Conservation (phyloP, 2,888 invertebrate species). For the Neuroscelio doddi region DNA sequence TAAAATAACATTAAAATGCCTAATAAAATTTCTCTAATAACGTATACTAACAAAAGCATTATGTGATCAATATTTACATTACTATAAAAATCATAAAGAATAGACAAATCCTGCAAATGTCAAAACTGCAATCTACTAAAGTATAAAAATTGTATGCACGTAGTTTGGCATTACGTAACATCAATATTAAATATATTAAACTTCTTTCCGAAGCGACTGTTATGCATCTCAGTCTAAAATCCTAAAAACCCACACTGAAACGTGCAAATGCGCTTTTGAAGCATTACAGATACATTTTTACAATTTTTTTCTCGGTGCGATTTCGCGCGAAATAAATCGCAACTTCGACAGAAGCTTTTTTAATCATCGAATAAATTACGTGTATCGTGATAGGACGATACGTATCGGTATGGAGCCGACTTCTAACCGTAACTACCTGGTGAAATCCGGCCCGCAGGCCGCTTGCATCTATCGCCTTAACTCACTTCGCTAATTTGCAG, state of each 20-base stretch:
- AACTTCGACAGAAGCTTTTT: slow-evolving; percentile 19
- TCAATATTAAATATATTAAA: neutral
- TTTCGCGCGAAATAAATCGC: slow-evolving; percentile 26
- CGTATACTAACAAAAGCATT: no score
- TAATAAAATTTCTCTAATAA: no score
- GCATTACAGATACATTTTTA: neutral
- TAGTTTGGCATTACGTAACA: neutral
- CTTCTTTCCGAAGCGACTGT: neutral
- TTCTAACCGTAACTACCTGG: slow-evolving; percentile 8
- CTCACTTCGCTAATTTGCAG: slow-evolving; percentile 33
- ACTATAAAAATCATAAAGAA: no score
- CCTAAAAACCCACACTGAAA: no score
- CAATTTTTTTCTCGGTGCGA: slow-evolving; percentile 11
- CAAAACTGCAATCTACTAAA: no score
- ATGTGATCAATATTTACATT: no score
- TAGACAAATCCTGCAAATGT: no score
- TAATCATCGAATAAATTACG: slow-evolving; percentile 25
- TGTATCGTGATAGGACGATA: slow-evolving; percentile 16
- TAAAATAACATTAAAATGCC: no score
- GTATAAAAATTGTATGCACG: no score
- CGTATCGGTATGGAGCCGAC: slow-evolving; percentile 24
- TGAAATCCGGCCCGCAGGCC: slow-evolving; percentile 26
- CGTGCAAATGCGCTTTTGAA: neutral
- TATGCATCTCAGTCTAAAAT: no score
- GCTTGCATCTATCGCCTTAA: slow-evolving; percentile 22